phyloP scores from a whole-genome alignment of 1,140 invertebrate species.

The Ceratina calcarata region DNA sequence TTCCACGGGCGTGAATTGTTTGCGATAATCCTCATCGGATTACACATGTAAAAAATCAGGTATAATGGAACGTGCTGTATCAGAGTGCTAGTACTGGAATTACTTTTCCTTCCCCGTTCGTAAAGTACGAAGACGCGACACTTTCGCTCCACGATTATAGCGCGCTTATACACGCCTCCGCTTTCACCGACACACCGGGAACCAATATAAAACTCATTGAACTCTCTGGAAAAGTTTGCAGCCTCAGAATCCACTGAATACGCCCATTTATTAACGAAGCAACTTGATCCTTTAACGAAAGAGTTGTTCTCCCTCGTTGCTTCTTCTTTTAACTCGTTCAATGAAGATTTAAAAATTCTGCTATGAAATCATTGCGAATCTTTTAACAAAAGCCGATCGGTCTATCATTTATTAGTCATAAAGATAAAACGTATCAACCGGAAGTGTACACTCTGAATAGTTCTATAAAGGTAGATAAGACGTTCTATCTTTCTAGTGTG shows the following conservation, averaged over 20 bases:
- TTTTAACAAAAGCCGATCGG: too few relatives aligned
- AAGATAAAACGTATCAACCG: too few relatives aligned
- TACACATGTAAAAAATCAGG: not conserved
- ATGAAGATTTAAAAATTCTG: too few relatives aligned
- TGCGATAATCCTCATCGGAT: not conserved
- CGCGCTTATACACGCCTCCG: not conserved
- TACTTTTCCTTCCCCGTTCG: not conserved
- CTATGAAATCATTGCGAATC: too few relatives aligned
- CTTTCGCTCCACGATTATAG: conserved; percentile 11
- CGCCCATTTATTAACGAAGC: not conserved
- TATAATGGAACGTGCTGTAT: conserved; percentile 4
- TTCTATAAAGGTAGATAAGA: too few relatives aligned
- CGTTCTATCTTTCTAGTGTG: too few relatives aligned
- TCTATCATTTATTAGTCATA: too few relatives aligned
- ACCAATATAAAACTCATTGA: not conserved
- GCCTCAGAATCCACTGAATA: not conserved
- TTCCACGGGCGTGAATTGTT: conserved; percentile 8
- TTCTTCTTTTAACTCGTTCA: too few relatives aligned
- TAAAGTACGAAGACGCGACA: conserved; percentile 20
- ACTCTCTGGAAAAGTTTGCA: not conserved
- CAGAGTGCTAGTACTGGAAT: not conserved
- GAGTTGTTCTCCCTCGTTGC: not conserved
- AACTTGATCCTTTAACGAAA: not conserved
- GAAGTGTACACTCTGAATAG: too few relatives aligned
- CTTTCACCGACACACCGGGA: conserved; percentile 4